These are phyloP conservation scores for Psettodes erumei DNA, from an alignment of 2,113 vertebrate genomes.

Conservation along the genomic window DNA sequence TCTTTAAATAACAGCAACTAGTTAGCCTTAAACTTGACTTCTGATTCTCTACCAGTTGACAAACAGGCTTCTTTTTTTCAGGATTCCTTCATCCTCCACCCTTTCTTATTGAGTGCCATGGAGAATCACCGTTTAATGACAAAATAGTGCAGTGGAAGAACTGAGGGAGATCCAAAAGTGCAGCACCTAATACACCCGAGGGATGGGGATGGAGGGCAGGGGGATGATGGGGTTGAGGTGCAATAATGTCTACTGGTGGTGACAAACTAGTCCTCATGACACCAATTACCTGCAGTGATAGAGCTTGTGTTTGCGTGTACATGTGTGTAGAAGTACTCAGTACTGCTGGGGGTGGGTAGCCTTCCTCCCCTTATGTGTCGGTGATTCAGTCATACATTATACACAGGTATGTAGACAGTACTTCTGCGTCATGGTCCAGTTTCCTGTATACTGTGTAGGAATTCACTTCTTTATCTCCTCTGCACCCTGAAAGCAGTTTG, in stretches of 20 bases:
- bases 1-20: background rate
- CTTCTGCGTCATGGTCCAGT: background rate
- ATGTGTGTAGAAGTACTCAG: constrained; percentile 27
- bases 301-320: constrained; percentile 32
- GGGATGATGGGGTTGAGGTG: constrained; percentile 18
- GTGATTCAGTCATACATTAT: background rate
- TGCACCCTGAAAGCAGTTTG: background rate
- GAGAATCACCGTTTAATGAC: constrained; percentile 10
- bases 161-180: constrained; percentile 18
- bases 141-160: constrained; percentile 6
- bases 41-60: no score
- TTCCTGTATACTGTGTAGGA: background rate
- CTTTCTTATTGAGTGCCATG: background rate
- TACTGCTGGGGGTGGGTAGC: no score
- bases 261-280: constrained; percentile 54
- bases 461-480: background rate
- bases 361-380: background rate
- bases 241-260: constrained; percentile 29
- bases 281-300: constrained; percentile 62
- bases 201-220: constrained; percentile 27
- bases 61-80: no score
- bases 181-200: constrained; percentile 13
- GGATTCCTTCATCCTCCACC: no score
- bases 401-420: background rate
- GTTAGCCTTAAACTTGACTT: background rate